Percentiles rank a stretch among this genome's conserved stretches.
phyloP scores from a whole-genome alignment of 1,140 invertebrate genomes.

The Chlorops oryzae region DNA sequence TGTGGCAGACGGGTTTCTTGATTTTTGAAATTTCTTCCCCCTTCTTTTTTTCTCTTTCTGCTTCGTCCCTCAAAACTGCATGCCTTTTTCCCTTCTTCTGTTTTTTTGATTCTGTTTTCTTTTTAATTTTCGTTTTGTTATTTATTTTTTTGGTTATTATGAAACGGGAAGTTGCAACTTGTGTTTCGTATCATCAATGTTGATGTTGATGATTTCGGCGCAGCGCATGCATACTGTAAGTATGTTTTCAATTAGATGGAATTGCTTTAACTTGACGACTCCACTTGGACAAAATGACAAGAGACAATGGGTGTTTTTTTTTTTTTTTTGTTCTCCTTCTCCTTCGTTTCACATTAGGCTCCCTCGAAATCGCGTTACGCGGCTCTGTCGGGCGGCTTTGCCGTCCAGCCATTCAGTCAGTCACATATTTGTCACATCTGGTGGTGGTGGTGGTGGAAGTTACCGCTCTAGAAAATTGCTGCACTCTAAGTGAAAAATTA shows the following conservation, averaged over 20 bases:
- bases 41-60: background rate
- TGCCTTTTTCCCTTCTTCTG: no score
- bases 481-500: no score
- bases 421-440: conserved; percentile 14
- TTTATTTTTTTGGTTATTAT: conserved; percentile 1
- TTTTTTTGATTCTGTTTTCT: background rate
- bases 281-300: background rate
- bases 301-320: no score
- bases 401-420: background rate
- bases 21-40: background rate
- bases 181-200: conserved; percentile 10
- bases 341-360: no score
- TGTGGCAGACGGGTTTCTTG: background rate
- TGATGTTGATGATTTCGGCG: no score
- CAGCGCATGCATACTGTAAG: no score
- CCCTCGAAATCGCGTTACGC: no score
- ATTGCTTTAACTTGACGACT: conserved; percentile 2
- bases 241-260: no score
- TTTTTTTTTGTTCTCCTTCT: background rate
- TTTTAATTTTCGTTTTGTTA: conserved; percentile 6
- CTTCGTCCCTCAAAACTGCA: no score
- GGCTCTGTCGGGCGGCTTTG: no score
- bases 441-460: no score
- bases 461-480: no score
- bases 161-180: conserved; percentile 30